These are phyloP conservation scores for Athene cunicularia DNA, from an alignment of 2,113 vertebrate species.

Conservation along the genomic window DNA sequence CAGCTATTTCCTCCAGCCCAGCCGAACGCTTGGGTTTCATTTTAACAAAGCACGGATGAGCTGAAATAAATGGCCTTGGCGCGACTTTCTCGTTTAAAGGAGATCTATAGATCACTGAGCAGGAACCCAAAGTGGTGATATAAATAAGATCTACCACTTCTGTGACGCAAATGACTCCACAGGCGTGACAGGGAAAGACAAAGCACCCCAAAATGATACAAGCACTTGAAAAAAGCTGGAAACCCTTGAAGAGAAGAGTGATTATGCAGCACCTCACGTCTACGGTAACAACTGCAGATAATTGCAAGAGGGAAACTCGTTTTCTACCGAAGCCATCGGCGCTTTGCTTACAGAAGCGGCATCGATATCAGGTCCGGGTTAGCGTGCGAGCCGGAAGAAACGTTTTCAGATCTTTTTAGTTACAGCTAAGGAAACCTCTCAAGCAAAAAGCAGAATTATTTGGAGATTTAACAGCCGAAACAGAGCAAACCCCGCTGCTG, in stretches of 20 bases:
- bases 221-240: neutral
- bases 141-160: neutral
- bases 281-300: neutral
- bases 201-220: neutral
- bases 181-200: neutral
- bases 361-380: neutral
- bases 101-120: neutral
- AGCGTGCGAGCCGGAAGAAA: neutral
- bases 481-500: fast-evolving
- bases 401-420: neutral
- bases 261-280: neutral
- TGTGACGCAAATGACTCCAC: neutral
- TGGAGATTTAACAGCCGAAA: neutral
- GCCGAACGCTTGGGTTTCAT: neutral
- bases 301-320: neutral
- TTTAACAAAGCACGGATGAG: neutral
- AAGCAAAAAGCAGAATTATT: neutral
- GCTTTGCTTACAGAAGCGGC: neutral
- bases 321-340: neutral
- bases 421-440: neutral
- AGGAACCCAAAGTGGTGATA: neutral
- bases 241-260: neutral
- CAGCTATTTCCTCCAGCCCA: neutral
- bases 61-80: neutral
- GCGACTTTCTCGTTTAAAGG: neutral